Evolutionary conservation across 2,797 vertebrate genomes (phyloP), one percentile per base, ranked within the genome.

Genomic region (Oophaga sylvatica): DNA sequence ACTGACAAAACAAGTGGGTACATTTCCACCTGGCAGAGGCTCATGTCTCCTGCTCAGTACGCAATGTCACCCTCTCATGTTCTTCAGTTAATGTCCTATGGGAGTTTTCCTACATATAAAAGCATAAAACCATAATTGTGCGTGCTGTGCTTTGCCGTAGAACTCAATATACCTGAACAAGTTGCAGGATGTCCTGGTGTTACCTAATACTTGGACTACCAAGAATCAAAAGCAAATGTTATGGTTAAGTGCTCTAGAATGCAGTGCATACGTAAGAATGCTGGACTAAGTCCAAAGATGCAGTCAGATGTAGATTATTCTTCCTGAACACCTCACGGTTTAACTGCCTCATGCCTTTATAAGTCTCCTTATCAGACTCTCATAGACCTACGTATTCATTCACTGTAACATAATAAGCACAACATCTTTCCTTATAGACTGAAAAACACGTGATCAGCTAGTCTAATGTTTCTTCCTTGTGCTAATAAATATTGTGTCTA

Each of bases 1-100:
- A 65, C 71, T 53, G n/a, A 31, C 86, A 78, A 22, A 68, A 75
- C 81, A 79, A 81, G 73, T 87, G 80, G 68, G 62, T 76, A 68
- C 16, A 59, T 19, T 78, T 76, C 48, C 70, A 68, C 45, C 70
- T 65, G 80, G 81, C 73, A 83, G 12, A 83, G 26, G 11, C 6
- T 76, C 26, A 68, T 73, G 56, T 68, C 20, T 83, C 57, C 80
- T 53, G 29, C 80, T 87, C 45, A 31, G 80, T 59, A 82, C 59
- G 82, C n/a, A 81, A 63, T 57, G 68, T 82, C 68, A 63, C 53
- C n/a, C 67, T 65, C 31, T 48, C 63, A 22, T 80, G 29, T 80
- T 62, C 16, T 60, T 35, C 56, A 20, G 78, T 9, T 53, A 53
- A 53, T 53, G 59, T 45, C 20, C n/a, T 63, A 57, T 80, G 10